Conservation (phyloP, 2,797 vertebrate species). For the Cossypha heuglini region DNA sequence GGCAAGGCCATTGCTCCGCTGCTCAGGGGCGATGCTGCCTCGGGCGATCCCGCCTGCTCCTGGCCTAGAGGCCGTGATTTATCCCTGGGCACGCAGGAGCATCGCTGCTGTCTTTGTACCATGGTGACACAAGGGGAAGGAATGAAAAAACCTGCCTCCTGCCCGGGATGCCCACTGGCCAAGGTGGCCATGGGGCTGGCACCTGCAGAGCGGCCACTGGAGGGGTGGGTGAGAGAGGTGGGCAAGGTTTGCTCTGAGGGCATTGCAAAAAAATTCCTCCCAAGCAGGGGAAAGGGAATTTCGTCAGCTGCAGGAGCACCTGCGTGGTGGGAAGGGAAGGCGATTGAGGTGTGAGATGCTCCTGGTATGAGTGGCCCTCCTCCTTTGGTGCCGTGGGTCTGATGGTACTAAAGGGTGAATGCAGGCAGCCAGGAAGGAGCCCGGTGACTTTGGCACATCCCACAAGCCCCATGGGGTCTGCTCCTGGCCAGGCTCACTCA, state of each 20-base stretch:
- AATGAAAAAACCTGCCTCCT: neutral
- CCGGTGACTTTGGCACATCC: neutral
- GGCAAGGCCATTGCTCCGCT: neutral
- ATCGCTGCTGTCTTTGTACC: neutral
- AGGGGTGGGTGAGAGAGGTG: neutral
- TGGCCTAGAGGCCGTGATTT: fast-evolving
- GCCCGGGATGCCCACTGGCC: neutral
- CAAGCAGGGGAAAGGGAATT: fast-evolving
- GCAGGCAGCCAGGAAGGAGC: neutral
- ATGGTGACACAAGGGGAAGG: neutral
- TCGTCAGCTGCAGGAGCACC: neutral
- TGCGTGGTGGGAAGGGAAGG: fast-evolving
- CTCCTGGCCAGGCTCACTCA: neutral
- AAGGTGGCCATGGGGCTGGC: neutral
- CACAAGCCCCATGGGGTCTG: fast-evolving
- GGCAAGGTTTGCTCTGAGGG: neutral
- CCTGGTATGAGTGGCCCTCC: neutral
- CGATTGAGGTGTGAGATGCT: neutral
- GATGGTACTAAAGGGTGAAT: neutral
- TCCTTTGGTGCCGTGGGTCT: neutral
- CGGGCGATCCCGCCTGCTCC: neutral
- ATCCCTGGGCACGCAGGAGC: neutral
- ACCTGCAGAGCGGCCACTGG: fast-evolving
- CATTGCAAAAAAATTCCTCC: neutral
- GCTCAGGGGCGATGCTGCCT: neutral